Percentiles rank a stretch among this genome's conserved stretches.
Conservation (phyloP, 2,797 vertebrate genomes). For the Triplophysa yarkandensis region DNA sequence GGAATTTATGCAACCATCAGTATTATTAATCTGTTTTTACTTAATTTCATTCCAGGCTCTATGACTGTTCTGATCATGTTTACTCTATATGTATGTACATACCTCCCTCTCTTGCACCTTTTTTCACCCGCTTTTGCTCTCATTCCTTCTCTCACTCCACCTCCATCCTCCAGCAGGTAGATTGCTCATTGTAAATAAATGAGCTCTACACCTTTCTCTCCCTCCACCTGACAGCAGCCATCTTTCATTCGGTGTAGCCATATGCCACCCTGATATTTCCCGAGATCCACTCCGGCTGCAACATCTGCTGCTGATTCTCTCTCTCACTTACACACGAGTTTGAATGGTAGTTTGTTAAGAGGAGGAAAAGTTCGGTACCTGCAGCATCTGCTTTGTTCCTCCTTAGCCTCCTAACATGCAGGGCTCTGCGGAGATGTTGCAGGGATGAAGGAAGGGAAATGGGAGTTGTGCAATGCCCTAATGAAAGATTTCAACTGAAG, state of each 20-base stretch:
- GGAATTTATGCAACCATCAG: background rate
- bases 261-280: conserved; percentile 76
- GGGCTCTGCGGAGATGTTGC: background rate
- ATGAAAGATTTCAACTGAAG: conserved; percentile 38
- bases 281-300: conserved; percentile 75
- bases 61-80: background rate
- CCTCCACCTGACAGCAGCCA: conserved; percentile 78
- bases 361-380: conserved; percentile 32
- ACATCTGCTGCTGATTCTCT: conserved; percentile 70
- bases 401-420: background rate
- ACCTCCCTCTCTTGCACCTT: background rate
- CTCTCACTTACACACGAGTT: conserved; percentile 29
- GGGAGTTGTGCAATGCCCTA: conserved; percentile 36
- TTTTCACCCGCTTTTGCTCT: conserved; percentile 1
- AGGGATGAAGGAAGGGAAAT: background rate
- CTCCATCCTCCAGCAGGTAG: conserved; percentile 56
- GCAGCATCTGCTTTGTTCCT: conserved; percentile 32
- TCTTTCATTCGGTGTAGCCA: conserved; percentile 78
- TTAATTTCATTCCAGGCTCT: conserved; percentile 21
- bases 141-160: conserved; percentile 9
- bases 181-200: conserved; percentile 68
- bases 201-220: conserved; percentile 69
- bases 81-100: background rate
- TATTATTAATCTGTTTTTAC: conserved; percentile 12
- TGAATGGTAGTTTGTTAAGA: conserved; percentile 32